Evolutionary conservation across 2,113 vertebrate species (phyloP).

Genomic region (Scalopus aquaticus): DNA sequence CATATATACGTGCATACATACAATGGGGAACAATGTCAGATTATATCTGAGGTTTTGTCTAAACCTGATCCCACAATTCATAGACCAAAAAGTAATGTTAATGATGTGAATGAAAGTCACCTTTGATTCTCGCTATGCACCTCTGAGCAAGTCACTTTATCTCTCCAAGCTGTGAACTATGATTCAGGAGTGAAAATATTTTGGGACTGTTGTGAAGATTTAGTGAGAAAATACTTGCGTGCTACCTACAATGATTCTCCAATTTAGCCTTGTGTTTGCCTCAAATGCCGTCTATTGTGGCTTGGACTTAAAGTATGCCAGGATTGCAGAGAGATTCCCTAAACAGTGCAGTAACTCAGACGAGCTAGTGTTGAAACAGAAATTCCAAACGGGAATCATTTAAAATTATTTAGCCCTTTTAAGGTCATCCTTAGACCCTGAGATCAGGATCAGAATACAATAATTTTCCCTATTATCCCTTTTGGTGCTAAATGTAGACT

Average conservation of each 20-base stretch:
- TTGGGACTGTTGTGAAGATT: neutral
- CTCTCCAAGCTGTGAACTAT: neutral
- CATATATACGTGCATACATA: neutral
- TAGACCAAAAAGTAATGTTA: neutral
- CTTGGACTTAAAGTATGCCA: neutral
- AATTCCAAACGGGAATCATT: slow-evolving; percentile 63
- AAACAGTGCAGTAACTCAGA: neutral
- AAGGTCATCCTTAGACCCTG: slow-evolving; percentile 68
- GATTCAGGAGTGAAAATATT: neutral
- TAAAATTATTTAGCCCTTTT: slow-evolving; percentile 76
- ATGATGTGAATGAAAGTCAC: neutral
- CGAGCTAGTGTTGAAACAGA: slow-evolving; percentile 56
- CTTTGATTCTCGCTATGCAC: neutral
- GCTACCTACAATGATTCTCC: neutral
- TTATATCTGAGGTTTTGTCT: neutral
- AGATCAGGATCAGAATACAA: slow-evolving; percentile 71
- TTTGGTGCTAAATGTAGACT: slow-evolving; percentile 75
- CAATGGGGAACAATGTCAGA: neutral
- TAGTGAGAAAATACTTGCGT: neutral
- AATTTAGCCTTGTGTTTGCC: neutral
- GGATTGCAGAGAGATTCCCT: slow-evolving; percentile 22
- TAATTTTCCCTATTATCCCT: slow-evolving; percentile 70
- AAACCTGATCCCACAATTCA: neutral
- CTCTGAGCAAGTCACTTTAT: neutral
- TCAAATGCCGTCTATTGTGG: neutral